Conservation (phyloP, 1,140 invertebrate genomes). For the Chironomus tepperi region DNA sequence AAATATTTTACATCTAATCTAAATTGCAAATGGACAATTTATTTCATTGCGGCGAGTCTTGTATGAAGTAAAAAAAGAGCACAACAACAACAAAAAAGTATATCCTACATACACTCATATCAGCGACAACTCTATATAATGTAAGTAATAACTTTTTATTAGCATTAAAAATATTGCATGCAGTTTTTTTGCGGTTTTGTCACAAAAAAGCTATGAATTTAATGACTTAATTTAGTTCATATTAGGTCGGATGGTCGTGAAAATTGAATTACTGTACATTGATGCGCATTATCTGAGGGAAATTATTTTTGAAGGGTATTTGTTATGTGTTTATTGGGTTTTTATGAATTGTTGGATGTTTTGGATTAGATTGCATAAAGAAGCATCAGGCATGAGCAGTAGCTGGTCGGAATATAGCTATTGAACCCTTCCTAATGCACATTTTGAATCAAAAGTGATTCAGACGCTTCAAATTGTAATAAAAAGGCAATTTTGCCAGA, state of each 20-base stretch:
- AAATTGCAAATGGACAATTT: constrained; percentile 14
- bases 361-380: too few relatives aligned
- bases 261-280: not conserved
- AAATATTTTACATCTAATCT: constrained; percentile 14
- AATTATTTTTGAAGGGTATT: too few relatives aligned
- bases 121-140: not conserved
- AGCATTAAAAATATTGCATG: not conserved
- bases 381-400: too few relatives aligned
- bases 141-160: constrained; percentile 10
- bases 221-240: constrained; percentile 14
- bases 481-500: too few relatives aligned
- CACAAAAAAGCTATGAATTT: not conserved
- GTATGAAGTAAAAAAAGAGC: not conserved
- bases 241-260: not conserved
- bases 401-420: too few relatives aligned
- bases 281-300: too few relatives aligned
- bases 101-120: not conserved
- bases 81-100: not conserved
- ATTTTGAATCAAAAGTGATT: too few relatives aligned
- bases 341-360: too few relatives aligned
- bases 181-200: constrained; percentile 5
- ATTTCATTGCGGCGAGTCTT: not conserved
- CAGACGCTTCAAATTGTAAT: too few relatives aligned
- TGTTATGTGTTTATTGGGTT: too few relatives aligned
- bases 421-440: too few relatives aligned